Conservation (phyloP, 2,797 vertebrate species). For the Echeneis naucrates region DNA sequence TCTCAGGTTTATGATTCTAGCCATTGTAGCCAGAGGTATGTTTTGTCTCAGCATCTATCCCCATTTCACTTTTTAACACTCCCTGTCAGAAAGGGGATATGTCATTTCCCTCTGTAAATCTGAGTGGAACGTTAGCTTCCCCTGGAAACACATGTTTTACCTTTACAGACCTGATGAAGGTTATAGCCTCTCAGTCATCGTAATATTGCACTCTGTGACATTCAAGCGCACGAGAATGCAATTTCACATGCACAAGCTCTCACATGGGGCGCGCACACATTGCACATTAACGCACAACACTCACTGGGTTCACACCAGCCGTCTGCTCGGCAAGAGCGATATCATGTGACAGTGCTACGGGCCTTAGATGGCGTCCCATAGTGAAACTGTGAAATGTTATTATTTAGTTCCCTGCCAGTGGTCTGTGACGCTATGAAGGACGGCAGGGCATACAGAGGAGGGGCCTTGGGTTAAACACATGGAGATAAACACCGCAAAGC, state of each 20-base stretch:
- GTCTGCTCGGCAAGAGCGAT: slow-evolving; percentile 65
- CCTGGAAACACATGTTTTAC: slow-evolving; percentile 82
- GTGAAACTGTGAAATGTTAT: slow-evolving; percentile 85
- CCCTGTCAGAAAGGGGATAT: slow-evolving; percentile 79
- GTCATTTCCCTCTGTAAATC: slow-evolving; percentile 79
- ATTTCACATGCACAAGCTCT: slow-evolving; percentile 48
- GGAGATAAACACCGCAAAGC: slow-evolving; percentile 57
- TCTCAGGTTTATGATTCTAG: slow-evolving; percentile 67
- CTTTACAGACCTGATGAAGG: slow-evolving; percentile 77
- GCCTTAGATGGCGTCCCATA: slow-evolving; percentile 68
- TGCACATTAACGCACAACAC: slow-evolving; percentile 13
- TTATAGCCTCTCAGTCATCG: slow-evolving; percentile 75
- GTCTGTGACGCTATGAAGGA: slow-evolving; percentile 78
- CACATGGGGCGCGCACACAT: background rate
- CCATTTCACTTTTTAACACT: slow-evolving; percentile 76
- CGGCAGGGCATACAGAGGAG: slow-evolving; percentile 60
- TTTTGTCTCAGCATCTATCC: slow-evolving; percentile 75
- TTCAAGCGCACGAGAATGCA: slow-evolving; percentile 54
- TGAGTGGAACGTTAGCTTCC: slow-evolving; percentile 71
- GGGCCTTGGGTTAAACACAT: slow-evolving; percentile 63
- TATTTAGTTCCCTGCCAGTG: slow-evolving; percentile 81
- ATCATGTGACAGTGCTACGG: slow-evolving; percentile 79
- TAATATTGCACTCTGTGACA: slow-evolving; percentile 68
- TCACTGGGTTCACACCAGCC: slow-evolving; percentile 39
- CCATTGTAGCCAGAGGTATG: slow-evolving; percentile 68